phyloP scores from a whole-genome alignment of 2,888 invertebrate genomes.

The Diabrotica balteata region DNA sequence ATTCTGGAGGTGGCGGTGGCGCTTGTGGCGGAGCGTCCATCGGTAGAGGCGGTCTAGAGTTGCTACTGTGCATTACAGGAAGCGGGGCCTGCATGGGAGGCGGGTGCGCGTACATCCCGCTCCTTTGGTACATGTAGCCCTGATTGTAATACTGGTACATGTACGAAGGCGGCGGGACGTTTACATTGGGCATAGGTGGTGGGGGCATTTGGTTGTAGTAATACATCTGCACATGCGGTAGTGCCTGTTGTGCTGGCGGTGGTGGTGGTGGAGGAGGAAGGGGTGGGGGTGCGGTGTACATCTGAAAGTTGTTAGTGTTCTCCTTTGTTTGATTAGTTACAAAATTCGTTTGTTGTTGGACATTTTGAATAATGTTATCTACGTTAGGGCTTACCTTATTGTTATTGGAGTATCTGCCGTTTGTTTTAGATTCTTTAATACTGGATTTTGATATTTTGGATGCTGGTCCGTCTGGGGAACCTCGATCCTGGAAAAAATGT shows the following conservation, averaged over 20 bases:
- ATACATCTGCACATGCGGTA: slow-evolving; percentile 40
- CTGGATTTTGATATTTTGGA: slow-evolving; percentile 51
- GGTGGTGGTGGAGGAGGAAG: slow-evolving; percentile 18
- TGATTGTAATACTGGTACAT: slow-evolving; percentile 48
- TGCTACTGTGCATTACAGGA: slow-evolving; percentile 27
- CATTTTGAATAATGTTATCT: slow-evolving; percentile 19
- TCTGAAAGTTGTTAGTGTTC: slow-evolving; percentile 30
- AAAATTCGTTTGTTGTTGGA: slow-evolving; percentile 9
- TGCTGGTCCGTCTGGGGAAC: slow-evolving; percentile 50
- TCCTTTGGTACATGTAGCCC: slow-evolving; percentile 50
- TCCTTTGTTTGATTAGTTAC: slow-evolving; percentile 20
- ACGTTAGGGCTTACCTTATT: slow-evolving; percentile 56
- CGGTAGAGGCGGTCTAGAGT: slow-evolving; percentile 62
- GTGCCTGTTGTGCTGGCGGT: slow-evolving; percentile 20
- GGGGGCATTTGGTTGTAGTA: slow-evolving; percentile 49
- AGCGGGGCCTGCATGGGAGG: slow-evolving; percentile 32
- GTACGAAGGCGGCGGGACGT: slow-evolving; percentile 48
- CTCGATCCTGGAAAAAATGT: slow-evolving; percentile 42
- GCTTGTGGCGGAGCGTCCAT: slow-evolving; percentile 68
- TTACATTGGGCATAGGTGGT: slow-evolving; percentile 44
- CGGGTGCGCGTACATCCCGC: slow-evolving; percentile 47
- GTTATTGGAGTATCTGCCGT: slow-evolving; percentile 55
- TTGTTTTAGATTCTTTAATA: slow-evolving; percentile 53
- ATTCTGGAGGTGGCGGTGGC: slow-evolving; percentile 70
- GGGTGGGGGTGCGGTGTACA: slow-evolving; percentile 16